Percentiles rank a stretch among this genome's conserved stretches.
Evolutionary conservation across 2,797 vertebrate species (phyloP).

Genomic region (Agapornis canus): DNA sequence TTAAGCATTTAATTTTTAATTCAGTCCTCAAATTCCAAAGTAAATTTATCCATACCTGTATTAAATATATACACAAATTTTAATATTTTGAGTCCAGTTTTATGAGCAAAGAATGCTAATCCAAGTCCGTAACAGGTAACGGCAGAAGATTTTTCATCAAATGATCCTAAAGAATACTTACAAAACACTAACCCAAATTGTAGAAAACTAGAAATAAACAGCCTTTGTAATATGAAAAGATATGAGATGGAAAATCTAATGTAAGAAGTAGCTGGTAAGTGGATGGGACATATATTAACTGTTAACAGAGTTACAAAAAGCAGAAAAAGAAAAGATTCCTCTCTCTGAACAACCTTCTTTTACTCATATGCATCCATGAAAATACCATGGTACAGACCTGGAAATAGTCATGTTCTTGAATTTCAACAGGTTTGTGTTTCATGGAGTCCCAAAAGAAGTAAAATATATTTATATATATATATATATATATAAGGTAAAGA

Average conservation of each 20-base stretch:
- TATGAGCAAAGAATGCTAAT: background rate
- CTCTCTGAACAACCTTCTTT: background rate
- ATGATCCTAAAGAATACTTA: background rate
- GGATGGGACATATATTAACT: background rate
- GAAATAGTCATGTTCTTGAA: background rate
- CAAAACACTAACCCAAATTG: background rate
- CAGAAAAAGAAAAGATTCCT: background rate
- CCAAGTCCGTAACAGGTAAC: background rate
- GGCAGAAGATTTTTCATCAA: background rate
- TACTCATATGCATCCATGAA: background rate
- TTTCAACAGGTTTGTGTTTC: background rate
- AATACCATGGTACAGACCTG: fast-evolving
- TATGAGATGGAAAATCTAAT: background rate
- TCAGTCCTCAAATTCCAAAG: background rate
- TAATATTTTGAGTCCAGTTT: background rate
- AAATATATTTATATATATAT: too few relatives aligned
- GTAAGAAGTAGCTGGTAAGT: background rate
- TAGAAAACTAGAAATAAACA: background rate
- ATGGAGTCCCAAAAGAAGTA: background rate
- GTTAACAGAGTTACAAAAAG: background rate
- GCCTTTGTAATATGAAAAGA: background rate
- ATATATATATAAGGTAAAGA: too few relatives aligned
- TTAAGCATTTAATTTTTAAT: background rate
- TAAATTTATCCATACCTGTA: background rate
- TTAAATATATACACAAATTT: background rate